Percentiles rank a stretch among this genome's conserved stretches.
phyloP scores from a whole-genome alignment of 2,888 invertebrate genomes.

The Agrochola litura region DNA sequence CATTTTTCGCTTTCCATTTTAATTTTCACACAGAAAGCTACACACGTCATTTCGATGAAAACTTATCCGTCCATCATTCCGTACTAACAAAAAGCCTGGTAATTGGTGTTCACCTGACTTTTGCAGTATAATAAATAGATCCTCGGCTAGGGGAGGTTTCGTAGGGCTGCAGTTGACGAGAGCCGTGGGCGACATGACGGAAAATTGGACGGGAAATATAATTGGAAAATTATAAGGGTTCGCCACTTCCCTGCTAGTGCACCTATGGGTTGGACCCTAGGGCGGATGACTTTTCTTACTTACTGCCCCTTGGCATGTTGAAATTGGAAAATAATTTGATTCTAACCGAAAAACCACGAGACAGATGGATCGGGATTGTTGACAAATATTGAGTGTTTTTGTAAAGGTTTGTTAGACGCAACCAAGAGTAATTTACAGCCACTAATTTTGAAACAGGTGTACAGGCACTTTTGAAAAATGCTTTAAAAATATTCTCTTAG shows the following conservation, averaged over 20 bases:
- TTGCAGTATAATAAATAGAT: conserved; percentile 74
- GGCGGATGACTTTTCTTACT: conserved; percentile 70
- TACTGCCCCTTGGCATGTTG: conserved; percentile 68
- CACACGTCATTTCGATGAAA: neutral
- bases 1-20: conserved; percentile 3
- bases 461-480: neutral
- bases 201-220: conserved; percentile 91
- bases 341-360: conserved; percentile 45
- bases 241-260: conserved; percentile 79
- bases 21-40: conserved; percentile 7
- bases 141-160: conserved; percentile 67
- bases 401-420: neutral
- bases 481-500: neutral
- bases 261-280: conserved; percentile 68
- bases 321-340: conserved; percentile 74
- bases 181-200: conserved; percentile 89
- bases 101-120: conserved; percentile 79
- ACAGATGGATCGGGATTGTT: conserved; percentile 9
- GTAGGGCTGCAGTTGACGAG: conserved; percentile 88
- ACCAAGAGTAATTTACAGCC: too few species aligned
- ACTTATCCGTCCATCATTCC: conserved; percentile 18
- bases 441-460: neutral
- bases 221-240: conserved; percentile 90
- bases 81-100: conserved; percentile 55
- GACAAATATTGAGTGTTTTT: neutral